A percentile compares a stretch with the other conserved stretches of the same genome.
Evolutionary conservation across 2,113 vertebrate genomes (phyloP).

Genomic region (Egretta garzetta): DNA sequence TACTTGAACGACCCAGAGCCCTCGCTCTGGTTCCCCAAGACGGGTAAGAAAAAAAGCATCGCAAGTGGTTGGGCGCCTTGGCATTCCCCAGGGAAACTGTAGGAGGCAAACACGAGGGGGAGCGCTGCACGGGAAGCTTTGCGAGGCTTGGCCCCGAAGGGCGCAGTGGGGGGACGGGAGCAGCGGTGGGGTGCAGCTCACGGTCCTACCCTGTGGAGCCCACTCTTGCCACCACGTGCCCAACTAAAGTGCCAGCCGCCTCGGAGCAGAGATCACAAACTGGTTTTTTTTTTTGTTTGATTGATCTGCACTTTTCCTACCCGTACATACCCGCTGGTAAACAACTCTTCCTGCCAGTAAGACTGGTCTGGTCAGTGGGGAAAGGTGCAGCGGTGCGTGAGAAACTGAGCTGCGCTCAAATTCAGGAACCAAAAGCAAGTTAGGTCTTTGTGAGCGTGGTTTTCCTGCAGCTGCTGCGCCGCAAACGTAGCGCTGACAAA

Average conservation of each 20-base stretch:
- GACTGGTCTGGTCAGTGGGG: not conserved
- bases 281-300: not conserved
- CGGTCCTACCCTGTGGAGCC: not conserved
- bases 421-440: not conserved
- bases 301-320: not conserved
- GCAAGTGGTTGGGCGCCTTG: fast-evolving
- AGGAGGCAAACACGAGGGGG: not conserved
- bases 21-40: slow-evolving; percentile 87
- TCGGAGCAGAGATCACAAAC: not conserved
- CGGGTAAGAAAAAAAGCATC: slow-evolving; percentile 76
- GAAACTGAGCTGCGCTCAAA: not conserved
- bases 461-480: fast-evolving
- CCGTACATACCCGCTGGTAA: not conserved
- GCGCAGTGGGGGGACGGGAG: fast-evolving
- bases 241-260: fast-evolving
- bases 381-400: not conserved
- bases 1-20: slow-evolving; percentile 91
- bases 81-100: not conserved
- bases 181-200: fast-evolving
- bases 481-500: not conserved
- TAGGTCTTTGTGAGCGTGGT: fast-evolving
- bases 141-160: not conserved
- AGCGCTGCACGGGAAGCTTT: not conserved
- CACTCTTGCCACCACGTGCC: fast-evolving
- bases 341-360: not conserved